Conservation (phyloP, 2,888 invertebrate species). For the Perizoma affinitatum region DNA sequence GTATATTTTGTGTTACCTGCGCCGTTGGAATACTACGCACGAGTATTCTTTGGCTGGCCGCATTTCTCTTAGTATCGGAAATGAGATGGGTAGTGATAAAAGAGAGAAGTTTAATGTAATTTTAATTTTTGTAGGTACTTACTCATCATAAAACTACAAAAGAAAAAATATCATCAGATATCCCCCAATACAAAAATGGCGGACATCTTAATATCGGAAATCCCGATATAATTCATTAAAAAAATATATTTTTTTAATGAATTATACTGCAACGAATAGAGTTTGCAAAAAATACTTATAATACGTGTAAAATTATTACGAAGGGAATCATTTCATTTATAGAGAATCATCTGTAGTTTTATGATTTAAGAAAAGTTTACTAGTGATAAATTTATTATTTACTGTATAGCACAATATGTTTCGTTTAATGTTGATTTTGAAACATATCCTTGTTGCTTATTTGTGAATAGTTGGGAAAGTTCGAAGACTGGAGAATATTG, state of each 20-base stretch:
- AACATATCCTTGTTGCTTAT: background rate
- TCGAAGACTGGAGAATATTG: background rate
- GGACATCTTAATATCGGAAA: too few relatives aligned
- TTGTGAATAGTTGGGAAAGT: conserved; percentile 4
- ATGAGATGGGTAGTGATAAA: conserved; percentile 42
- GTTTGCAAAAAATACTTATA: too few relatives aligned
- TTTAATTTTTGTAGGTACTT: background rate
- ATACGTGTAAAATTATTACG: too few relatives aligned
- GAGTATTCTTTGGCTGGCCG: conserved; percentile 71
- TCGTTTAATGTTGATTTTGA: background rate
- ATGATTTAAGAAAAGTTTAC: conserved; percentile 4
- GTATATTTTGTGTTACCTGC: conserved; percentile 64
- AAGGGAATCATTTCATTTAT: background rate
- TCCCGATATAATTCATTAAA: too few relatives aligned
- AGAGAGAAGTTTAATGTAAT: conserved; percentile 36
- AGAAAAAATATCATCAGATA: conserved; percentile 3
- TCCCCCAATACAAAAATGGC: too few relatives aligned
- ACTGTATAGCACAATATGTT: background rate
- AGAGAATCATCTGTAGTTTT: conserved; percentile 9
- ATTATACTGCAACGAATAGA: too few relatives aligned
- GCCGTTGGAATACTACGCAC: conserved; percentile 76
- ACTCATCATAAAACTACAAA: conserved; percentile 48
- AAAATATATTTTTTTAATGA: too few relatives aligned
- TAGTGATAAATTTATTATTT: too few relatives aligned
- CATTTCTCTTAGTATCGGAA: conserved; percentile 43